Evolutionary conservation across 2,888 invertebrate species (phyloP), one percentile per base, ranked within the genome.

Genomic region (Drosophila acutilabella): DNA sequence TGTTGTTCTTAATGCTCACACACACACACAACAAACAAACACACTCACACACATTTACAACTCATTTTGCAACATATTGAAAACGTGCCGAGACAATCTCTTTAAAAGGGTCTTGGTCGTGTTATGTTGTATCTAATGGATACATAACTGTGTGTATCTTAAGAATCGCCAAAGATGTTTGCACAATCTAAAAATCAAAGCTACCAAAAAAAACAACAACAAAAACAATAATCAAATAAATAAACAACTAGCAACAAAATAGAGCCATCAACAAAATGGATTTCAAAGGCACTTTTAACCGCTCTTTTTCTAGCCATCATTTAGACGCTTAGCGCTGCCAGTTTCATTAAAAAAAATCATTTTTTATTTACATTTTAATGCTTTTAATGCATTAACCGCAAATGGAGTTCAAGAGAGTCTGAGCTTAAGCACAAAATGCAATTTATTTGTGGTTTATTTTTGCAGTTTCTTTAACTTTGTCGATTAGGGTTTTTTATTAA

Each of bases 31-130:
- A 54, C 61, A 45, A 20, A 13, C 44, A 53, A 23, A 61, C 33
- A 40, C 40, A 58, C 2, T 13, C 52, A n/a, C 20, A 4, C 10
- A 51, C 62, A 47, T 59, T 72, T 68, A 69, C 70, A 87, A 74
- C 64, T 88, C 65, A 83, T 83, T 83, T 83, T 82, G 83, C 86
- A 83, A 83, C 30, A 30, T 86, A 70, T 74, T 77, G 41, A 80
- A 86, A 83, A 83, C 83, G 83, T 83, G 83, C 57, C 50, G 33
- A 58, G 60, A 85, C 83, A 83, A 86, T 83, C 83, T 86, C 83
- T 82, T 88, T 70, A 67, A 66, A 82, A 86, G 86, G 78, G 82
- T 80, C 82, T 75, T 69, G 66, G 61, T 71, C 67, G 70, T 60
- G 61, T 53, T 54, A 20, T 47, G 64, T 58, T 54, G 62, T 64